Evolutionary conservation across 2,113 vertebrate species (phyloP).

Genomic region (Triplophysa tibetana): DNA sequence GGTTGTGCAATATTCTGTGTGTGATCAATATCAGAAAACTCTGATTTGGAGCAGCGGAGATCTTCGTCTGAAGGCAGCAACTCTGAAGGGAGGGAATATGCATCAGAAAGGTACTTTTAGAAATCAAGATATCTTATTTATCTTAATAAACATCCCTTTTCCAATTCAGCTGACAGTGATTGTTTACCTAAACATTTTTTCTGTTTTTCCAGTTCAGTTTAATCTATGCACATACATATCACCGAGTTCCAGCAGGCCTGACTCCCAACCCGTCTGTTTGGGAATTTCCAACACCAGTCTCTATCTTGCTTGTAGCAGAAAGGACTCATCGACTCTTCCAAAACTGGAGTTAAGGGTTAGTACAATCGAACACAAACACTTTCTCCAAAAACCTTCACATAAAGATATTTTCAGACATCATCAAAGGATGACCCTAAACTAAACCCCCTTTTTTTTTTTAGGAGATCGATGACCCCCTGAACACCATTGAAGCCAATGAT

Average conservation of each 20-base stretch:
- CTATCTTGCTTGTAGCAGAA: slow-evolving; percentile 55
- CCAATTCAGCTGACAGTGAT: not conserved
- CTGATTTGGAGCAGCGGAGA: not conserved
- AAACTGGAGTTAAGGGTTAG: slow-evolving; percentile 62
- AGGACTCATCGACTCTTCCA: not conserved
- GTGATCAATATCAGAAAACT: slow-evolving; percentile 51
- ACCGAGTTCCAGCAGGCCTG: fast-evolving
- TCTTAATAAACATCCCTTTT: not conserved
- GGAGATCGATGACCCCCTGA: slow-evolving; percentile 36
- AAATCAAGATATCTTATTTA: too few relatives aligned
- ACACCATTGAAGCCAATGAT: not conserved
- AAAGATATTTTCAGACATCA: not conserved
- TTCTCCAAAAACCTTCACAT: not conserved
- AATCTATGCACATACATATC: slow-evolving; percentile 47
- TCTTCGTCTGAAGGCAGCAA: slow-evolving; percentile 55
- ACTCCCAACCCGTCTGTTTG: slow-evolving; percentile 49
- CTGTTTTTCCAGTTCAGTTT: slow-evolving; percentile 57
- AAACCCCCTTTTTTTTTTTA: slow-evolving; percentile 30
- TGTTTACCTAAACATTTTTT: not conserved
- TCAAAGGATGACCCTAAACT: not conserved
- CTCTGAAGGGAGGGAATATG: slow-evolving; percentile 45
- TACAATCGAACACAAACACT: not conserved
- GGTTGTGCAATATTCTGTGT: slow-evolving; percentile 34
- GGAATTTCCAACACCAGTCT: slow-evolving; percentile 47
- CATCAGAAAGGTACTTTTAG: slow-evolving; percentile 54